A percentile compares a stretch with the other conserved stretches of the same genome.
Evolutionary conservation across 1,140 invertebrate species (phyloP).

Genomic region (Platorchestia sp.): DNA sequence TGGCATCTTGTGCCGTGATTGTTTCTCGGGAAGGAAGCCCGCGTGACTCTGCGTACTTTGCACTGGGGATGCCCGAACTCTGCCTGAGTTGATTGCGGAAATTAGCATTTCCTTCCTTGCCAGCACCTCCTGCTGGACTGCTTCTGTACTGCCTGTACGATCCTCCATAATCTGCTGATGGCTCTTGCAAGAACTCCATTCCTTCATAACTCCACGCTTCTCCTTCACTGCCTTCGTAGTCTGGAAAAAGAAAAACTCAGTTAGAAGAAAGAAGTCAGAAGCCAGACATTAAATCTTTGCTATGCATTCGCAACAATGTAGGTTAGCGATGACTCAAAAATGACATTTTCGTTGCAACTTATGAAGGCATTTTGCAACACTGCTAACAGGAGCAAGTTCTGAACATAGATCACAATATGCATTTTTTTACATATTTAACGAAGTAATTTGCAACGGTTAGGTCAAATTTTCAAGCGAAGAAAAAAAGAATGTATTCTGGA

Average conservation of each 20-base stretch:
- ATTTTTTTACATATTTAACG: too few relatives aligned
- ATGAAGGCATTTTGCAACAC: background rate
- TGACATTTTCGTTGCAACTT: background rate
- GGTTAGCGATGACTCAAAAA: background rate
- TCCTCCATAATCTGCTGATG: background rate
- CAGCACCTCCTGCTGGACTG: background rate
- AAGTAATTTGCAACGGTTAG: too few relatives aligned
- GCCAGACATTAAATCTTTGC: background rate
- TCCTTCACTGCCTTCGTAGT: background rate
- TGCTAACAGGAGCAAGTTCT: too few relatives aligned
- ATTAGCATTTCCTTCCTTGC: background rate
- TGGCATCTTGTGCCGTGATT: background rate
- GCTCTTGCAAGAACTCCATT: background rate
- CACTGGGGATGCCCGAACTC: background rate
- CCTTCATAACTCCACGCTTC: background rate
- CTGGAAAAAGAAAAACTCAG: background rate
- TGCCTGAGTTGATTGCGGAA: background rate
- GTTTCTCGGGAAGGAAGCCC: background rate
- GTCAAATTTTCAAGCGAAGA: too few relatives aligned
- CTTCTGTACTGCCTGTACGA: background rate
- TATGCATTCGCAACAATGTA: background rate
- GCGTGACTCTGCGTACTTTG: background rate
- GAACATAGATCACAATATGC: too few relatives aligned
- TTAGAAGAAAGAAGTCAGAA: background rate
- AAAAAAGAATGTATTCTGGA: too few relatives aligned